These are phyloP conservation scores for Thumatha senex DNA, from an alignment of 2,888 invertebrate species.

Conservation along the genomic window DNA sequence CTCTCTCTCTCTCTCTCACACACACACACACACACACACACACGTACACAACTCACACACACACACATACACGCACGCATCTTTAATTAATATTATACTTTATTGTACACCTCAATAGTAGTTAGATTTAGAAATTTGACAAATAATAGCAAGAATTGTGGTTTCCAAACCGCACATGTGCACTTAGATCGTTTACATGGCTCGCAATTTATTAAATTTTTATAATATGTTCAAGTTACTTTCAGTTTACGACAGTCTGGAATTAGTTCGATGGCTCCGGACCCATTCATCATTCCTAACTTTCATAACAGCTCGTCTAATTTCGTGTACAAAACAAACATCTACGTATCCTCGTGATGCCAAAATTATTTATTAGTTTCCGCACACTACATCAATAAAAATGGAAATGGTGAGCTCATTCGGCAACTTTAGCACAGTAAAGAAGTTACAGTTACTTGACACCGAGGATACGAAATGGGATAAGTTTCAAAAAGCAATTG, in stretches of 20 bases:
- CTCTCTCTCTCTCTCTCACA: too few species aligned
- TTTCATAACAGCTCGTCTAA: constrained; percentile 53
- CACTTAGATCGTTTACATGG: background rate
- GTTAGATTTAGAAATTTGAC: too few species aligned
- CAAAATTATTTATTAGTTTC: constrained; percentile 63
- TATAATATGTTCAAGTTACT: constrained; percentile 22
- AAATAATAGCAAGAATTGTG: too few species aligned
- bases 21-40: too few species aligned
- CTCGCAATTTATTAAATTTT: constrained; percentile 27
- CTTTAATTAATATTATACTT: too few species aligned
- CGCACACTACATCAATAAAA: constrained; percentile 67
- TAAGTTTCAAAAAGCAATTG: constrained; percentile 82
- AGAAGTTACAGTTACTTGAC: constrained; percentile 75
- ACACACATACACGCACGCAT: too few species aligned
- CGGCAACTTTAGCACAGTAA: constrained; percentile 74
- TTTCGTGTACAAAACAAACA: constrained; percentile 22
- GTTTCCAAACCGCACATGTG: background rate
- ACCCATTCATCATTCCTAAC: constrained; percentile 55
- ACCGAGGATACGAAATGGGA: constrained; percentile 67
- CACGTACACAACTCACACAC: too few species aligned
- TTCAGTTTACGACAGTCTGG: constrained; percentile 30
- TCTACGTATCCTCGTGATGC: constrained; percentile 26
- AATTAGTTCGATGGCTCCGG: constrained; percentile 43
- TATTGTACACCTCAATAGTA: too few species aligned
- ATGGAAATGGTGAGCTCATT: constrained; percentile 73